Percentiles rank a stretch among this genome's conserved stretches.
phyloP scores from a whole-genome alignment of 2,113 vertebrate genomes.

The Toxostoma redivivum region DNA sequence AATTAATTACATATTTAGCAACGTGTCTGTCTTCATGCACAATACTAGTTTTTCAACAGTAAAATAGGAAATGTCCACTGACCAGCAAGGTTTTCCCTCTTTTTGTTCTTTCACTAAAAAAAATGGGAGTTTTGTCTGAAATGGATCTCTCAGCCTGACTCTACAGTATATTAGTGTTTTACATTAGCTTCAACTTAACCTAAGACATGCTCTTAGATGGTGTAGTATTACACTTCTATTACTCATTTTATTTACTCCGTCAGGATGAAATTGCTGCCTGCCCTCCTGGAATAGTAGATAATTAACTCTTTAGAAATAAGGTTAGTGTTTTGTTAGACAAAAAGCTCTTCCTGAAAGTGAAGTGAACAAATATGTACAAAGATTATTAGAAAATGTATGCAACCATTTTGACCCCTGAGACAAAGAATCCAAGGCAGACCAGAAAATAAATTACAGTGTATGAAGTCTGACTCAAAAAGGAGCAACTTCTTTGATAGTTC shows the following conservation, averaged over 20 bases:
- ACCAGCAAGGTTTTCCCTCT: not conserved
- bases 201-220: not conserved
- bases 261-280: slow-evolving; percentile 28
- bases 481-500: not conserved
- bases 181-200: not conserved
- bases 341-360: slow-evolving; percentile 43
- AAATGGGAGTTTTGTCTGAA: not conserved
- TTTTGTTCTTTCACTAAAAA: not conserved
- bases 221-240: slow-evolving; percentile 52
- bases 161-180: not conserved
- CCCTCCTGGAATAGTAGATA: slow-evolving; percentile 35
- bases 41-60: not conserved
- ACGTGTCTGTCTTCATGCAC: not conserved
- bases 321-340: not conserved
- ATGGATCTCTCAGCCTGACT: not conserved
- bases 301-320: slow-evolving; percentile 58
- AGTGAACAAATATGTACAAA: slow-evolving; percentile 27
- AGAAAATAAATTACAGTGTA: not conserved
- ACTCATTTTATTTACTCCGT: slow-evolving; percentile 48
- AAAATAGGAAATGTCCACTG: not conserved
- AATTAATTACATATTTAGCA: not conserved
- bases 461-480: not conserved
- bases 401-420: not conserved
- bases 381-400: slow-evolving; percentile 15
- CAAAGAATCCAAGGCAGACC: not conserved